Base-by-base conservation (phyloP, 2,888 invertebrate genomes). In the Drosophila kambysellisi region DNA sequence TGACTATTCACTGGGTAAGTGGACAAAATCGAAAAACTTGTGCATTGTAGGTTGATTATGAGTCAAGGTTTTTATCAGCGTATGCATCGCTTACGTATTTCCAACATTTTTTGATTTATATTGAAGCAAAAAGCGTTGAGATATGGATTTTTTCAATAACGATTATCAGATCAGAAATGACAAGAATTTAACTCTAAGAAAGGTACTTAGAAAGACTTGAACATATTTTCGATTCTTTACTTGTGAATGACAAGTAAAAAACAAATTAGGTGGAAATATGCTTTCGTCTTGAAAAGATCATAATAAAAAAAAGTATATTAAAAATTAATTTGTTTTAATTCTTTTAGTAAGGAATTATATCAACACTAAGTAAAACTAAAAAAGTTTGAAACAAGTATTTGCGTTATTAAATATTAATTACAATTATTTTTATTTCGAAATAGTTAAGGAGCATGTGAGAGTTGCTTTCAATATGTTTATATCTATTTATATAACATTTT, bases 1-100 rank as follows among this genome's bases (percentile, higher is more conserved):
- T 84, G 97, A 97, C 88, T 97, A 96, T 92, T 95, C 96, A 35
- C 92, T 97, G 61, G 97, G 97, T 97, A 93, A 95, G 95, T 94
- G 11, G 2, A 0, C 4, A 2, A 20, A 20, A 25, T 46, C 8
- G 15, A 30, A 20, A 4, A 20, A 25, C 15, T 4, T 43, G 11
- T 20, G 11, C 0, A 20, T 20, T 20, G 5, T 20, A 20, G 5
- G 20, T 43, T 12, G 20, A 4, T 46, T 7, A 8, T 12, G 20
- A 0, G 15, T 15, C 7, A 0, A 15, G 20, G 4, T 25, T 20
- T 46, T 12, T 20, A 7, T 46, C 15, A 25, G 2, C 15, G 4
- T 15, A 25, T 41, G 9, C 1, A 41, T n/a, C 9, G n/a, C 5
- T 41, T n/a, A 41, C 9, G n/a, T 4, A 37, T 17, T 37, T 6